phyloP scores from a whole-genome alignment of 2,797 vertebrate species.

The Nothura maculosa region DNA sequence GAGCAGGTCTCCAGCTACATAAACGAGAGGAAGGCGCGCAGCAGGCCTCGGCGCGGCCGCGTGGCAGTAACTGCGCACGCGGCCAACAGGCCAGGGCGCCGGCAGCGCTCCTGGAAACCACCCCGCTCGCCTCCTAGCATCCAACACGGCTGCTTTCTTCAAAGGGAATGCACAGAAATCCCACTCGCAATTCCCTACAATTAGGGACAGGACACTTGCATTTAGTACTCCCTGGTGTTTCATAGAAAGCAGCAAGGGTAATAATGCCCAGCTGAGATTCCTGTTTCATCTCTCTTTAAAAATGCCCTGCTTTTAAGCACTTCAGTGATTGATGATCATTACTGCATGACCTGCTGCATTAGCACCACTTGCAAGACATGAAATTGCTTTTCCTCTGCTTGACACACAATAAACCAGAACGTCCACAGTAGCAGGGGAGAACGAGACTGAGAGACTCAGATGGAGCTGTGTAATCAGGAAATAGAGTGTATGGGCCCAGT shows the following conservation, averaged over 20 bases:
- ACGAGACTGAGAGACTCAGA: neutral
- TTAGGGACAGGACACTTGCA: neutral
- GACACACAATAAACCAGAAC: neutral
- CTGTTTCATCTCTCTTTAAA: neutral
- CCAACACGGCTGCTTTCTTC: neutral
- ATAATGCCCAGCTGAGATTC: neutral
- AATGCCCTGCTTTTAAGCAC: neutral
- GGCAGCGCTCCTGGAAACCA: neutral
- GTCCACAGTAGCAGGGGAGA: neutral
- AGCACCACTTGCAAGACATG: neutral
- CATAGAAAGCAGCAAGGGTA: neutral
- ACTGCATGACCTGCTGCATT: neutral
- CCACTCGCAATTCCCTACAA: neutral
- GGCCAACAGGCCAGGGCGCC: neutral
- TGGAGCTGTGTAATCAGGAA: neutral
- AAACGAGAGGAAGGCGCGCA: neutral
- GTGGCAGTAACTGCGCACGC: neutral
- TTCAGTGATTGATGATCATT: neutral
- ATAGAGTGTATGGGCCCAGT: neutral
- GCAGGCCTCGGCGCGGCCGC: neutral
- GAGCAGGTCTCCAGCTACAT: neutral
- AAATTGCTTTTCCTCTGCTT: neutral
- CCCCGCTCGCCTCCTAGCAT: neutral
- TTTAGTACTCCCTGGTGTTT: neutral
- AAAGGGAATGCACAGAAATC: neutral